Conservation (phyloP, 2,113 vertebrate genomes). For the Nesoenas mayeri region DNA sequence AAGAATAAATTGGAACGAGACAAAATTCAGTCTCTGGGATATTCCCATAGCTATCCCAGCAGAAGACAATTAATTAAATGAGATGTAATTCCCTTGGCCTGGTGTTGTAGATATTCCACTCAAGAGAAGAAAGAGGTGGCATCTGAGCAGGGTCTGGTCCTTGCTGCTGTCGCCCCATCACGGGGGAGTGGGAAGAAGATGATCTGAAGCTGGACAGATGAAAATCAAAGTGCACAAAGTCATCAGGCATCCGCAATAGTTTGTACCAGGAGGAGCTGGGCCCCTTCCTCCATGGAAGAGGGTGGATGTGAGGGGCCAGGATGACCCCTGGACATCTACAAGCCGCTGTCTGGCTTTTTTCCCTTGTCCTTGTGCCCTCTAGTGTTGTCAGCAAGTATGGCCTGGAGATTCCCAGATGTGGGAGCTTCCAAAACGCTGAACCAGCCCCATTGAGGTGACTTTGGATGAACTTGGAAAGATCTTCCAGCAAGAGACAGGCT, state of each 20-base stretch:
- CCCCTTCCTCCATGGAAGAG: neutral
- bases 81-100: neutral
- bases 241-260: neutral
- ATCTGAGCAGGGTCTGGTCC: neutral
- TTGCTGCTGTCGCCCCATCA: neutral
- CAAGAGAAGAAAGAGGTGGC: neutral
- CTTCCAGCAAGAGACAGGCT: neutral
- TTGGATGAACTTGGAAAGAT: neutral
- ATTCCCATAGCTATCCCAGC: neutral
- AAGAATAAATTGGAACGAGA: neutral
- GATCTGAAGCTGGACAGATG: neutral
- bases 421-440: neutral
- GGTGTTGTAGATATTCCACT: neutral
- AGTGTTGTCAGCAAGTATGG: neutral
- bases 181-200: neutral
- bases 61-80: neutral
- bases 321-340: neutral
- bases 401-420: neutral
- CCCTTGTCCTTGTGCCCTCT: constrained; percentile 25
- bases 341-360: neutral
- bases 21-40: neutral
- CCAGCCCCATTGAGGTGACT: neutral
- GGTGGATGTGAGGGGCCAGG: neutral
- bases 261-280: neutral
- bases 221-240: neutral